Evolutionary conservation across 1,140 invertebrate species (phyloP).

Genomic region (Marisa cornuarietis): DNA sequence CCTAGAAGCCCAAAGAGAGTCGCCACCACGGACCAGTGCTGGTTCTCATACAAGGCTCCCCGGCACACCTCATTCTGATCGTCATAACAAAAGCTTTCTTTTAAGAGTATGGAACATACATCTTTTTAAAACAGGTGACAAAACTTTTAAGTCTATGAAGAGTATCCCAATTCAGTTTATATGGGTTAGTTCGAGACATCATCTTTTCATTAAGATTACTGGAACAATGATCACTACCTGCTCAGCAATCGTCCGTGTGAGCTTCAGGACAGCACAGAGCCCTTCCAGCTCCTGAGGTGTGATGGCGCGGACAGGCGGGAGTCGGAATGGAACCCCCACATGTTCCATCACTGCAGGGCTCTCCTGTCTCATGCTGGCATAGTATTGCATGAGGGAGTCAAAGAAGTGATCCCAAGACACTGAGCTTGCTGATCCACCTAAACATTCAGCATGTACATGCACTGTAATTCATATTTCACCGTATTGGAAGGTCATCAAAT

Average conservation of each 20-base stretch:
- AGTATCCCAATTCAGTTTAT: too few species aligned
- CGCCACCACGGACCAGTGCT: slow-evolving; percentile 83
- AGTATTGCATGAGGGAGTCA: slow-evolving; percentile 80
- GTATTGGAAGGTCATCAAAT: too few species aligned
- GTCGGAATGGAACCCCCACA: slow-evolving; percentile 70
- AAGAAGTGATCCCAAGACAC: slow-evolving; percentile 92
- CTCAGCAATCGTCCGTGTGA: slow-evolving; percentile 80
- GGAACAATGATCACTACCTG: slow-evolving; percentile 50
- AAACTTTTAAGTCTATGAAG: not conserved
- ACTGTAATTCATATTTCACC: too few species aligned
- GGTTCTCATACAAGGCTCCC: slow-evolving; percentile 84
- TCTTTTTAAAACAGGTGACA: not conserved
- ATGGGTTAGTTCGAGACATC: not conserved
- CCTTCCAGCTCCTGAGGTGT: slow-evolving; percentile 88
- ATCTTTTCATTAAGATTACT: not conserved
- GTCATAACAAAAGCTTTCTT: too few species aligned
- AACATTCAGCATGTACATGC: too few species aligned
- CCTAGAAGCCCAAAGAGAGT: slow-evolving; percentile 84
- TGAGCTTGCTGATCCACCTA: slow-evolving; percentile 64
- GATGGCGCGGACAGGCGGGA: slow-evolving; percentile 74
- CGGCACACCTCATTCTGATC: slow-evolving; percentile 80
- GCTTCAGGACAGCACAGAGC: slow-evolving; percentile 80
- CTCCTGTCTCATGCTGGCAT: slow-evolving; percentile 74
- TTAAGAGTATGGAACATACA: not conserved
- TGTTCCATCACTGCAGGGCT: slow-evolving; percentile 69